Conservation (phyloP, 2,888 invertebrate species). For the Drosophila bunnanda region DNA sequence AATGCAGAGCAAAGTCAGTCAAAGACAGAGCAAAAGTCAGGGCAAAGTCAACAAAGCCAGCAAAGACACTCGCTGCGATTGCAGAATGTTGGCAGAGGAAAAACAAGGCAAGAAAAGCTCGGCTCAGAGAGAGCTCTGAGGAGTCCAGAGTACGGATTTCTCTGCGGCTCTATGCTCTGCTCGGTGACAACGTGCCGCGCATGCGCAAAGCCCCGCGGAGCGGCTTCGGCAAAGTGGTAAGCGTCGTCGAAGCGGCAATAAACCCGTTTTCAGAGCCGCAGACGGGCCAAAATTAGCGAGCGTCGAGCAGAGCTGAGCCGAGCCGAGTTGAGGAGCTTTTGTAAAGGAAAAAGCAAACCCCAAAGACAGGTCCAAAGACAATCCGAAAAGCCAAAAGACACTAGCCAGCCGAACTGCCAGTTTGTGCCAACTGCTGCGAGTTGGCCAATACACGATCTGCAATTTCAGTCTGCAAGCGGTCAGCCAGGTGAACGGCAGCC, state of each 20-base stretch:
- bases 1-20: slow-evolving; percentile 32
- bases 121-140: slow-evolving; percentile 11
- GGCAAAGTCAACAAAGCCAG: slow-evolving; percentile 15
- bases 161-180: slow-evolving; percentile 1
- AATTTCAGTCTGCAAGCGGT: slow-evolving; percentile 84
- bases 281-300: slow-evolving; percentile 74
- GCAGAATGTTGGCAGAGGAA: slow-evolving; percentile 63
- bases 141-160: background rate
- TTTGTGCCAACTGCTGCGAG: slow-evolving; percentile 77
- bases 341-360: slow-evolving; percentile 47
- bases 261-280: slow-evolving; percentile 62
- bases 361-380: slow-evolving; percentile 33
- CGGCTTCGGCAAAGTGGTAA: slow-evolving; percentile 18
- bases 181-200: slow-evolving; percentile 51
- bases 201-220: slow-evolving; percentile 59
- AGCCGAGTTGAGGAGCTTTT: slow-evolving; percentile 47
- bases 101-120: slow-evolving; percentile 62
- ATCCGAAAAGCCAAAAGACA: slow-evolving; percentile 47
- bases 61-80: slow-evolving; percentile 49
- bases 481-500: slow-evolving; percentile 83
- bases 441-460: slow-evolving; percentile 80
- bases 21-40: slow-evolving; percentile 20
- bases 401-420: slow-evolving; percentile 46
- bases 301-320: slow-evolving; percentile 50
- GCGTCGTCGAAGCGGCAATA: slow-evolving; percentile 65